These are phyloP conservation scores for Plectropomus leopardus DNA, from an alignment of 2,113 vertebrate species.

Conservation along the genomic window DNA sequence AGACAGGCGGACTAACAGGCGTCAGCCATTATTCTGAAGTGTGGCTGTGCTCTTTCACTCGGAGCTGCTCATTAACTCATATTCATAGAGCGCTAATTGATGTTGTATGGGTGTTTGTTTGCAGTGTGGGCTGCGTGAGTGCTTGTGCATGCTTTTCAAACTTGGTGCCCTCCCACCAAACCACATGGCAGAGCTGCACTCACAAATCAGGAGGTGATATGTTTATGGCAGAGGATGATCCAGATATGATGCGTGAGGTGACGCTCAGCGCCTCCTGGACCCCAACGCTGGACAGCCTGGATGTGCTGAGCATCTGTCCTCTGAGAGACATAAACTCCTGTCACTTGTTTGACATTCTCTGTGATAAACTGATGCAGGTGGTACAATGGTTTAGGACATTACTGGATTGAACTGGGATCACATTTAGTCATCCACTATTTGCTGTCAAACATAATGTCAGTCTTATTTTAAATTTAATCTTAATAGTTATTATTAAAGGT, in stretches of 20 bases:
- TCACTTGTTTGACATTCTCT: too few species aligned
- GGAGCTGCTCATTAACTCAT: conserved; percentile 41
- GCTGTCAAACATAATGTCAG: too few species aligned
- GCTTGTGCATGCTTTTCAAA: conserved; percentile 24
- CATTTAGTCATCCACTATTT: too few species aligned
- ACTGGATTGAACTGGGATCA: too few species aligned
- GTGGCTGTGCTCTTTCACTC: conserved; percentile 42
- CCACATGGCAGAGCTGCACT: background rate
- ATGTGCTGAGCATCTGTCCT: background rate
- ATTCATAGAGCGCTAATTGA: conserved; percentile 48
- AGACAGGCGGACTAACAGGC: conserved; percentile 16
- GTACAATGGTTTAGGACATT: too few species aligned
- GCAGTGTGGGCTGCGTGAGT: conserved; percentile 12
- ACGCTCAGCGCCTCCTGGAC: background rate
- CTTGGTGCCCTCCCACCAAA: conserved; percentile 13
- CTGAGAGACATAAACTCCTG: background rate
- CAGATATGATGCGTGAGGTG: background rate
- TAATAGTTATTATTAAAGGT: too few species aligned
- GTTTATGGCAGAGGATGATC: background rate
- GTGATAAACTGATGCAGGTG: too few species aligned
- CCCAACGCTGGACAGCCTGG: too few species aligned
- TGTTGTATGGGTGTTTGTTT: conserved; percentile 43
- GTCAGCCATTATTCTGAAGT: conserved; percentile 53
- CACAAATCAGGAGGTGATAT: background rate
- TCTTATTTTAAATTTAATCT: too few species aligned